Percentiles rank a stretch among this genome's conserved stretches.
Conservation (phyloP, 2,888 invertebrate genomes). For the Quadriops clusia region DNA sequence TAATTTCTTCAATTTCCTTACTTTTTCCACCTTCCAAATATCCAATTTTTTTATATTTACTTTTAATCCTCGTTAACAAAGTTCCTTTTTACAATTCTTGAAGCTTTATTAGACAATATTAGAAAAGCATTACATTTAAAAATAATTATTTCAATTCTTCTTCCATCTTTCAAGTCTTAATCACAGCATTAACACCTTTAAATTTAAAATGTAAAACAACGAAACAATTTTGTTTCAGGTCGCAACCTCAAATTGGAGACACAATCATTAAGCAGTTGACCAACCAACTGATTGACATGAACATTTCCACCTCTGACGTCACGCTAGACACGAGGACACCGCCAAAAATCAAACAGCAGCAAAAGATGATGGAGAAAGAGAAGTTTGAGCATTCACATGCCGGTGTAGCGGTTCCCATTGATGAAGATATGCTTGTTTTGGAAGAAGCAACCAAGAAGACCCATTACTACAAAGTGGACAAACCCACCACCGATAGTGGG, state of each 20-base stretch:
- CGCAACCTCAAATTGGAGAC: slow-evolving; percentile 41
- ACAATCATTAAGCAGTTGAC: slow-evolving; percentile 44
- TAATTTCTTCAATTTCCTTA: no score
- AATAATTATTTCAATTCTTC: no score
- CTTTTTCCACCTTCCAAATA: no score
- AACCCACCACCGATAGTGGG: slow-evolving; percentile 49
- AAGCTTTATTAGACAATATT: no score
- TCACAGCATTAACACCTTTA: no score
- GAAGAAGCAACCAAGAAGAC: slow-evolving; percentile 30
- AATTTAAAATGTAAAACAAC: background rate
- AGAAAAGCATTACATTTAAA: no score
- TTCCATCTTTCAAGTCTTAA: no score
- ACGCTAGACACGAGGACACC: slow-evolving; percentile 50
- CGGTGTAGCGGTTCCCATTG: slow-evolving; percentile 39
- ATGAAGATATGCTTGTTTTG: slow-evolving; percentile 25
- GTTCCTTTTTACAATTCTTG: no score
- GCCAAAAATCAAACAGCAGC: slow-evolving; percentile 47
- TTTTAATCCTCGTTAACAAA: no score
- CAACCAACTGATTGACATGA: slow-evolving; percentile 43
- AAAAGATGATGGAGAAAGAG: slow-evolving; percentile 30
- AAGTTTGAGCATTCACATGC: slow-evolving; percentile 38
- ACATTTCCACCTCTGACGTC: slow-evolving; percentile 33
- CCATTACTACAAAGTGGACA: slow-evolving; percentile 31
- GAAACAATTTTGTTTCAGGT: slow-evolving; percentile 23
- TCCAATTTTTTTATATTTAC: no score